Base-by-base conservation (phyloP, 2,888 invertebrate genomes). In the Mesoligia furuncula region DNA sequence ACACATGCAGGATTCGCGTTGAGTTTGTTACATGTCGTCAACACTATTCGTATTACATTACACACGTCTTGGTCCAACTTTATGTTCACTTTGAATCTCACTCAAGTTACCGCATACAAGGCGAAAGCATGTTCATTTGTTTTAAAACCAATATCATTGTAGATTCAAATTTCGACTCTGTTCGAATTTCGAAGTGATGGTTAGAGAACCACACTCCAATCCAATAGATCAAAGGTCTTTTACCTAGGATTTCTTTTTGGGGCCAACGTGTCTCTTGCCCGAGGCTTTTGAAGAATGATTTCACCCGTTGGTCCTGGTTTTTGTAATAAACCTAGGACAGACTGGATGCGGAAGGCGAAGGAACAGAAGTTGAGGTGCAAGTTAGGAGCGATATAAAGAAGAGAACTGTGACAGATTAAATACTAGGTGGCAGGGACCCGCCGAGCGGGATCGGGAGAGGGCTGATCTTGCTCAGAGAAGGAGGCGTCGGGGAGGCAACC, bases 181-280 rank as follows among this genome's bases (percentile, higher is more conserved):
- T 71, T 71, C 31, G 17, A 71, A 71, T 71, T 71, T 62, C 11
- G 2, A 39, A 39, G 11, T 48, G 48, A 48, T 48, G 17, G 6
- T 48, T 20, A 20, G 7, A 70, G 39, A 57, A 8, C 39, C n/a
- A n/a, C 54, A 54, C 3, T 36, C 24, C 13, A 17, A 42, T 36
- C 24, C 13, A 17, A 42, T 39, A 17, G 9, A 1, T 17, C 48
- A 20, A 31, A 45, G 1, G 20, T 66, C 3, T 45, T 45, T 66
- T 2, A 67, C 20, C 48, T 24, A 31, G 0, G 27, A 31, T 67
- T 67, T 48, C 0, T 67, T 67, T 67, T 48, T 24, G 2, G 2
- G 8, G 2, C 8, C 8, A 15, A 13, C 8, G 0, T 48, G 8
- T 24, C 2, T 7, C 27, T 0, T 7, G 27, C 1, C 8, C 2